Evolutionary conservation across 2,797 vertebrate species (phyloP), one percentile per base, ranked within the genome.

Genomic region (Catharus ustulatus): DNA sequence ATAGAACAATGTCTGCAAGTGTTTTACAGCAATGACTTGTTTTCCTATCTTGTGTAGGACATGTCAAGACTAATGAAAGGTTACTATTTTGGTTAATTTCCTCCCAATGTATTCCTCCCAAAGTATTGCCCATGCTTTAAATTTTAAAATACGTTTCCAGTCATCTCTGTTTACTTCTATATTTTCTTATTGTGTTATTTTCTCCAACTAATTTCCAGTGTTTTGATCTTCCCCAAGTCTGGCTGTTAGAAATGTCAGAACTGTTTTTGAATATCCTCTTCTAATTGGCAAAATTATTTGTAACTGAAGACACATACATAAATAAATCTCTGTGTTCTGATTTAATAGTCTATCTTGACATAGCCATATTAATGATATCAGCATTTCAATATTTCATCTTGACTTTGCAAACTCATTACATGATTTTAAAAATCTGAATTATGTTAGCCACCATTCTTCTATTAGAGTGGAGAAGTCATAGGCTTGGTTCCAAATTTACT

Each of bases 21-120:
- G 49, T 48, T 87, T 59, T 86, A 38, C 18, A 59, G 13, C 7
- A 74, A 40, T 3, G 5, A 61, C 13, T 69, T 32, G 3, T 40
- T 84, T 73, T 83, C 2, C 5, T 69, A 3, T 45, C 9, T 49
- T 57, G 22, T 14, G 17, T 83, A 77, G 7, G 30, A 57, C 3
- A 63, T 10, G 3, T 11, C 16, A 89, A 84, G 23, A 46, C 7
- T 61, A 45, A 19, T 74, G 14, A 61, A 76, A 63, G 1, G 3
- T 74, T 52, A 46, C 3, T 76, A 2, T 57, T 82, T 61, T 49
- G 4, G 12, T 57, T 87, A 34, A 34, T 34, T 34, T 34, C 34
- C 34, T 34, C 34, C 34, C 34, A 34, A 34, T 34, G 34, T 34
- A 34, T 34, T 89, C 1, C 14, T 10, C 6, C 0, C 0, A 4